phyloP scores from a whole-genome alignment of 1,140 invertebrate species.

The Sitophilus oryzae region DNA sequence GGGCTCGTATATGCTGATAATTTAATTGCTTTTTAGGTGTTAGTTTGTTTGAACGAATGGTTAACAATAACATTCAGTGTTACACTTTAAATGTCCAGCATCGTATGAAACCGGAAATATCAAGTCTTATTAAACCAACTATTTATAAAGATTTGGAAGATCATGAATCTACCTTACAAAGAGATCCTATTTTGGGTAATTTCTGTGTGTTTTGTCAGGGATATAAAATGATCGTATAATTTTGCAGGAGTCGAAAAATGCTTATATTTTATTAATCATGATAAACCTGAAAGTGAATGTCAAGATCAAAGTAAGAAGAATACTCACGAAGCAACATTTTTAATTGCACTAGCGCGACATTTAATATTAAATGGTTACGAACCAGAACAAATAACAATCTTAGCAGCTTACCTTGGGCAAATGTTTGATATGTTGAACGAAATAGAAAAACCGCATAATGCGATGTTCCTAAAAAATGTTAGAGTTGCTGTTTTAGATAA shows the following conservation, averaged over 20 bases:
- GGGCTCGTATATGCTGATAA: no score
- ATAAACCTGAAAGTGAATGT: slow-evolving; percentile 47
- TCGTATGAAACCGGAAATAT: slow-evolving; percentile 62
- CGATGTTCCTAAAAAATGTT: slow-evolving; percentile 42
- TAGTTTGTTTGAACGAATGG: slow-evolving; percentile 68
- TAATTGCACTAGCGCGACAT: slow-evolving; percentile 53
- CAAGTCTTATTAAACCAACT: slow-evolving; percentile 52
- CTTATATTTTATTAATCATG: slow-evolving; percentile 59
- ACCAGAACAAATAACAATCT: slow-evolving; percentile 56
- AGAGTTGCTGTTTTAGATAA: slow-evolving; percentile 70
- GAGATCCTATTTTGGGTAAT: slow-evolving; percentile 49
- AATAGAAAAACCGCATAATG: slow-evolving; percentile 39
- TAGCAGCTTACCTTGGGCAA: slow-evolving; percentile 63
- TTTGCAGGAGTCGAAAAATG: slow-evolving; percentile 41
- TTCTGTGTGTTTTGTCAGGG: background rate
- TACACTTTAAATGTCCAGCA: slow-evolving; percentile 54
- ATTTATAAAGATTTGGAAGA: slow-evolving; percentile 56
- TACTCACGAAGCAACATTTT: slow-evolving; percentile 53
- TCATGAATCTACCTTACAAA: slow-evolving; percentile 49
- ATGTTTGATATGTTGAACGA: slow-evolving; percentile 49
- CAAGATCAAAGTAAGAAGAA: slow-evolving; percentile 55
- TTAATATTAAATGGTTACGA: slow-evolving; percentile 56
- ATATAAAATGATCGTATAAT: background rate
- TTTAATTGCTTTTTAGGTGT: no score
- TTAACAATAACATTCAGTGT: slow-evolving; percentile 52